Base-by-base conservation (phyloP, 2,888 invertebrate genomes). In the Odiellus spinosus region DNA sequence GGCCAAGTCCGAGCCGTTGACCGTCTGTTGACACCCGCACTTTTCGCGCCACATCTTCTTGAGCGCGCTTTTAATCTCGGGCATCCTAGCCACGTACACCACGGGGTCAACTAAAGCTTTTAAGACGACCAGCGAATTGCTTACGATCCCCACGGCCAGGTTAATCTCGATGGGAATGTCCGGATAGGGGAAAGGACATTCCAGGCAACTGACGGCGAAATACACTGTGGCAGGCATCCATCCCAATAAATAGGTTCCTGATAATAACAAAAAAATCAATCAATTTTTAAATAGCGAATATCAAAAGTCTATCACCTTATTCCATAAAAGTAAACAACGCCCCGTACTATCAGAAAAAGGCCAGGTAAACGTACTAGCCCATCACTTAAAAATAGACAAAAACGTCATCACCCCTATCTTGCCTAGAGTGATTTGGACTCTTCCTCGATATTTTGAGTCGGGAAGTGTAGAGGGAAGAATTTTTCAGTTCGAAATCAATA, bases 51-150 rank as follows among this genome's bases (percentile, higher is more conserved):
- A 49, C n/a, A 52, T 40, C 10, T 40, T 38, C 19, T 56, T 59
- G 51, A 64, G 59, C 2, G 65, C 63, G 21, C 59, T 59, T 34
- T 61, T 71, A 46, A 78, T 76, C 57, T 78, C 78, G 47, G 73
- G 70, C 72, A 78, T 76, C 45, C 78, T 64, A 5, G 74, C 72
- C 8, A 76, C 75, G 59, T 78, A 78, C 45, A 78, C 76, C 52
- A 77, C 73, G 0, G 77, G 76, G 62, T 78, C 76, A 35, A 72
- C 68, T 45, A 77, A 63, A 26, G 76, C 73, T 60, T 78, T 78
- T 53, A 75, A 63, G 42, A 78, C 73, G 39, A 77, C 67, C 44
- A 77, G 67, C 14, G 69, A 65, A 60, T 76, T 76, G 44, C 65
- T 63, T 19, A 64, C 54, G 44, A 64, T 61, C 53, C 52, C 50